phyloP scores from a whole-genome alignment of 2,113 vertebrate species.

The Eleginops maclovinus region DNA sequence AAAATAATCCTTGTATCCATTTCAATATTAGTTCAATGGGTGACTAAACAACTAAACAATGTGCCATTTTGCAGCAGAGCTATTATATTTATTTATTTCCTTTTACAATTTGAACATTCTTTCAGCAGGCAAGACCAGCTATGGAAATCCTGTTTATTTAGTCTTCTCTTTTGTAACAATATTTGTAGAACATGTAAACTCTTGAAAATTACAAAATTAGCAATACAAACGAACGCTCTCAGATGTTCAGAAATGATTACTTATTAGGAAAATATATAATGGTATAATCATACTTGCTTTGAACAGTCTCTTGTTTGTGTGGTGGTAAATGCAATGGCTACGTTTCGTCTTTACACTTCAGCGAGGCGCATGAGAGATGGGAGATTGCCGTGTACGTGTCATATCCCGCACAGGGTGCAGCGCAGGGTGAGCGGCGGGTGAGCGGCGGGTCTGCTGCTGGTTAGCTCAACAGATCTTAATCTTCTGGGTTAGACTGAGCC shows the following conservation, averaged over 20 bases:
- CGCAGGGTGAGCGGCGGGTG: constrained; percentile 34
- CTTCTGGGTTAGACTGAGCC: constrained; percentile 48
- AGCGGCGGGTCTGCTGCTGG: constrained; percentile 76
- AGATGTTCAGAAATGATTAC: background rate
- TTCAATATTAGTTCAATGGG: background rate
- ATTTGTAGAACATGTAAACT: background rate
- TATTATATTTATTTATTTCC: too few relatives aligned
- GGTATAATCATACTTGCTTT: background rate
- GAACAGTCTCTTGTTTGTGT: background rate
- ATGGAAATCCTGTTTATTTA: background rate
- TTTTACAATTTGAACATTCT: background rate
- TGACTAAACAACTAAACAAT: background rate
- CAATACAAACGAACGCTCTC: background rate
- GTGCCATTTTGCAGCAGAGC: background rate
- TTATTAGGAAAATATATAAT: background rate
- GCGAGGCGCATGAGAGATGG: constrained; percentile 35
- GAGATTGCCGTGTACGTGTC: constrained; percentile 28
- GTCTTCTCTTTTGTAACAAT: background rate
- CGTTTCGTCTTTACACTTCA: constrained; percentile 27
- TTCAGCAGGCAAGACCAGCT: background rate
- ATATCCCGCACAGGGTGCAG: constrained; percentile 37
- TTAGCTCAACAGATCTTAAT: constrained; percentile 81
- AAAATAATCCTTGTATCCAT: background rate
- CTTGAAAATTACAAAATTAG: background rate
- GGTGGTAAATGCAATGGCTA: constrained; percentile 29